Conservation (phyloP, 2,113 vertebrate species). For the Tachycineta bicolor region DNA sequence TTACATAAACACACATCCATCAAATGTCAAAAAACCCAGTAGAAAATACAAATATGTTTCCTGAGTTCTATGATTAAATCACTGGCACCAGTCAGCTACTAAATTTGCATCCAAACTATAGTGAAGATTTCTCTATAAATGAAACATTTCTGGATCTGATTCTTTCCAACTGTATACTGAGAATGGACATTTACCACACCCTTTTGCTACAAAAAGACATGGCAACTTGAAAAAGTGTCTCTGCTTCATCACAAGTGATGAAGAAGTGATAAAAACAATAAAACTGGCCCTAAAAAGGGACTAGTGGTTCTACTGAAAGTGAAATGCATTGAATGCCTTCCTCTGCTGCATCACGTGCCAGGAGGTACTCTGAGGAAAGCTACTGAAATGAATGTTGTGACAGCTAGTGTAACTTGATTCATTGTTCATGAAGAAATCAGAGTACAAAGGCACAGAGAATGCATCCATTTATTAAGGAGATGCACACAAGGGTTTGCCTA, state of each 20-base stretch:
- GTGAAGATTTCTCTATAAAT: neutral
- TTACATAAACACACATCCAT: neutral
- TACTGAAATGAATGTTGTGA: slow-evolving; percentile 19
- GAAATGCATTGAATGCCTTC: neutral
- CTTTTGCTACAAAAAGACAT: neutral
- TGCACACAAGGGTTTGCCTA: neutral
- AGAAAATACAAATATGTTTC: neutral
- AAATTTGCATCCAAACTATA: neutral
- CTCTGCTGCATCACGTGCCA: neutral
- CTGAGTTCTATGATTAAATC: neutral
- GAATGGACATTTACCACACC: neutral
- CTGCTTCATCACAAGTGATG: neutral
- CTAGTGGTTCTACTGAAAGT: neutral
- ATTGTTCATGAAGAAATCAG: neutral
- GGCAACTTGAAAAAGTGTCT: neutral
- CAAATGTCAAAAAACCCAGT: neutral
- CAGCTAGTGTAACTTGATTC: slow-evolving; percentile 14
- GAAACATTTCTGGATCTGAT: neutral
- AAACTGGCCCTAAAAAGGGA: neutral
- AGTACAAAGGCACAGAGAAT: slow-evolving; percentile 36
- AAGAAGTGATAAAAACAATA: neutral
- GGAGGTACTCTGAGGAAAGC: slow-evolving; percentile 32
- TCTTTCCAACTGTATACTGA: neutral
- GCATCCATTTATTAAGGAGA: neutral
- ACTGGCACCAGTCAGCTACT: neutral